Evolutionary conservation across 2,113 vertebrate species (phyloP).

Genomic region (Toxotes chatareus): DNA sequence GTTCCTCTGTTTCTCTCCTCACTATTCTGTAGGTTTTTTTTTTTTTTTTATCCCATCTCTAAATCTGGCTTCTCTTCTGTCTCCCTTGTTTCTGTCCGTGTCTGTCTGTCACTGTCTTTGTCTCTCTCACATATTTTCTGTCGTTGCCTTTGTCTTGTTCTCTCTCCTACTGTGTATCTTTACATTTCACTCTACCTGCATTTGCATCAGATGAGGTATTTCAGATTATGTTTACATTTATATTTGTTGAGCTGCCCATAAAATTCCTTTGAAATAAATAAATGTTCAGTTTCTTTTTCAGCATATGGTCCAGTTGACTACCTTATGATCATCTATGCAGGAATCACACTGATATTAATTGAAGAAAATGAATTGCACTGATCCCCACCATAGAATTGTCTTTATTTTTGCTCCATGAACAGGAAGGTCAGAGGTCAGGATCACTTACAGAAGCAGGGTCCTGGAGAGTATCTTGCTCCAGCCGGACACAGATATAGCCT

Average conservation of each 20-base stretch:
- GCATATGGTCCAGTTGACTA: neutral
- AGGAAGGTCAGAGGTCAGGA: neutral
- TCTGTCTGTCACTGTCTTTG: conserved; percentile 36
- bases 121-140: conserved; percentile 21
- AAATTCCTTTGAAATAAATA: neutral
- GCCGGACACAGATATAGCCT: neutral
- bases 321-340: neutral
- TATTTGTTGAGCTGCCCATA: neutral
- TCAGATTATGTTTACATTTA: conserved; percentile 2
- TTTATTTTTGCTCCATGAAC: neutral
- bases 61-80: conserved; percentile 45
- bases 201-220: conserved; percentile 3
- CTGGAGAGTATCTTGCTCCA: neutral
- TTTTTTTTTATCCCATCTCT: conserved; percentile 45
- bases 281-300: neutral
- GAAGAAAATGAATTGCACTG: neutral
- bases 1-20: conserved; percentile 67
- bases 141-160: conserved; percentile 22
- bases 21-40: conserved; percentile 35
- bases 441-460: neutral
- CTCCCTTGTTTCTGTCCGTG: conserved; percentile 26
- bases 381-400: neutral
- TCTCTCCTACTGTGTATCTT: conserved; percentile 7
- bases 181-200: neutral
- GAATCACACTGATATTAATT: neutral